phyloP scores from a whole-genome alignment of 2,888 invertebrate genomes.

The Noctua janthina region DNA sequence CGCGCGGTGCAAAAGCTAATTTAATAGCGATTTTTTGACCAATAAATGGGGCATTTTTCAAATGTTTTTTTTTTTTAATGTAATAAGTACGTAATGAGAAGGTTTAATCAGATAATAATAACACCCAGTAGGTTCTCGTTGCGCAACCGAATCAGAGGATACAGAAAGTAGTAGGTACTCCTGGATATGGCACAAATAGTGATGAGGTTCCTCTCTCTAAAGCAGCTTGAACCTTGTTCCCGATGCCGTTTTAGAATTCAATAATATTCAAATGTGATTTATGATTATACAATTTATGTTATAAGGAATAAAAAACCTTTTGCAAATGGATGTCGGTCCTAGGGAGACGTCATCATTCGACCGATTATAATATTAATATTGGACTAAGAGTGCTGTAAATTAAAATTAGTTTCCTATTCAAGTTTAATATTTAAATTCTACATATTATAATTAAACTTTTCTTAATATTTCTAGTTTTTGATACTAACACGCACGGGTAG shows the following conservation, averaged over 20 bases:
- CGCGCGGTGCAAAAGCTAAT: too few relatives aligned
- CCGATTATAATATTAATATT: slow-evolving; percentile 22
- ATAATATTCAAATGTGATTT: background rate
- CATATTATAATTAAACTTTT: slow-evolving; percentile 9
- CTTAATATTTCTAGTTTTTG: slow-evolving; percentile 27
- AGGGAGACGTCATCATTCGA: background rate
- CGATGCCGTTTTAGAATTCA: background rate
- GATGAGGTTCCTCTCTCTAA: background rate
- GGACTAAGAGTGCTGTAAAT: background rate
- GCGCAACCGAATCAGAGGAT: background rate
- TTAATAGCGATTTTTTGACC: background rate
- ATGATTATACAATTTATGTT: background rate
- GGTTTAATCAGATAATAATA: background rate
- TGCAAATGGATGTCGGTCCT: background rate
- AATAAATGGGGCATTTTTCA: background rate
- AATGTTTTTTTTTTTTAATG: background rate
- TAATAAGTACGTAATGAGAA: background rate
- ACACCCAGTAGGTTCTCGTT: background rate
- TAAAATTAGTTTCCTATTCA: slow-evolving; percentile 26
- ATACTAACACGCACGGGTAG: background rate
- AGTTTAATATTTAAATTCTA: slow-evolving; percentile 16
- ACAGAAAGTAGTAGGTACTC: background rate
- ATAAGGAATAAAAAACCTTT: background rate
- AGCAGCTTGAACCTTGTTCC: background rate
- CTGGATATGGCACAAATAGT: background rate